These are phyloP conservation scores for Pangasius krempfi DNA, from an alignment of 2,797 vertebrate genomes.

Conservation along the genomic window DNA sequence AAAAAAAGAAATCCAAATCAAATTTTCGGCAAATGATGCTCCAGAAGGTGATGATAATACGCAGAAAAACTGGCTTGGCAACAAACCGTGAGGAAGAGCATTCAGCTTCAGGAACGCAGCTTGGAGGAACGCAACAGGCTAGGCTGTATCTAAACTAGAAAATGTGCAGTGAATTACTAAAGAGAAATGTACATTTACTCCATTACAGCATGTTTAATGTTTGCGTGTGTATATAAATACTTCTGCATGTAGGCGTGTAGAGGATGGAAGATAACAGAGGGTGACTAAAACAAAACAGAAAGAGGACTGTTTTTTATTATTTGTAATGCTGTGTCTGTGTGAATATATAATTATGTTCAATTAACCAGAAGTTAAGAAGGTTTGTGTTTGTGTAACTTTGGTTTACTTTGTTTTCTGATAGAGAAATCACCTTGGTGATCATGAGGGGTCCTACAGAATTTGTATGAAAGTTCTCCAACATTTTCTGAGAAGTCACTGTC, in stretches of 20 bases:
- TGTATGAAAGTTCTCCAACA: slow-evolving; percentile 78
- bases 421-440: slow-evolving; percentile 76
- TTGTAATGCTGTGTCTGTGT: no score
- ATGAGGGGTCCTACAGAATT: slow-evolving; percentile 79
- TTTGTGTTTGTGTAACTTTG: neutral
- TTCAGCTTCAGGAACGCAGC: neutral
- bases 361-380: neutral
- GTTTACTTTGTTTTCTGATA: neutral
- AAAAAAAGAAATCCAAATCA: neutral
- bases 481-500: slow-evolving; percentile 76
- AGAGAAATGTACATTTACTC: neutral
- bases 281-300: neutral
- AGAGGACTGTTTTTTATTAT: neutral
- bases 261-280: neutral
- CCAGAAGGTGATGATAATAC: neutral
- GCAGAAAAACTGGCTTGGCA: neutral
- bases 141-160: neutral
- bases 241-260: neutral
- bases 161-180: neutral
- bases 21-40: neutral
- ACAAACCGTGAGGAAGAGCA: neutral
- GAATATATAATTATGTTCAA: neutral
- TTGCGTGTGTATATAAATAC: neutral
- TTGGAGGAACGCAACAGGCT: neutral
- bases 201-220: neutral